Conservation (phyloP, 2,113 vertebrate genomes). For the Nanorana parkeri region DNA sequence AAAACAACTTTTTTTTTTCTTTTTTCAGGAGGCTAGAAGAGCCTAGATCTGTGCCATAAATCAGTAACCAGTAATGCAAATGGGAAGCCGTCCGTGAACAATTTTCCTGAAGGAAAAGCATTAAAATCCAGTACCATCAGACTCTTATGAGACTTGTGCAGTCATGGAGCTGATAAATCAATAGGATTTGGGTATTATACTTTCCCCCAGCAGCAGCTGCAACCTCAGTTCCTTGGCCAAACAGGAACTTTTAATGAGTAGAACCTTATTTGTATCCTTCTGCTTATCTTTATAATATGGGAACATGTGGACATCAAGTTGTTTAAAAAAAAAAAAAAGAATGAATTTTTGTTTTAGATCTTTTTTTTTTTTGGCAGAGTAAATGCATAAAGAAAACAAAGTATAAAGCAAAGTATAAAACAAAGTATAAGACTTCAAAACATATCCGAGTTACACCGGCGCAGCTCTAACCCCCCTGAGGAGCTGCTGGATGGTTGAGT, state of each 20-base stretch:
- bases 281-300: neutral
- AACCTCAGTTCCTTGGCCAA: neutral
- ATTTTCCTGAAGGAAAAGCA: slow-evolving; percentile 35
- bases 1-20: slow-evolving; percentile 18
- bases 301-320: neutral
- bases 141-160: slow-evolving; percentile 11
- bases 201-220: neutral
- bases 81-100: slow-evolving; percentile 31
- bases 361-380: no score
- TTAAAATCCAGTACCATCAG: slow-evolving; percentile 14
- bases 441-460: no score
- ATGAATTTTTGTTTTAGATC: no score
- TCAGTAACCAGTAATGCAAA: slow-evolving; percentile 40
- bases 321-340: neutral
- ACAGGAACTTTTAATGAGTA: slow-evolving; percentile 2
- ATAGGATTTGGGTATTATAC: slow-evolving; percentile 34
- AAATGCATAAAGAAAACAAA: no score
- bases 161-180: slow-evolving; percentile 32
- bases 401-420: no score
- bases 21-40: neutral
- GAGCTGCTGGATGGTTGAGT: no score
- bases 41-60: neutral
- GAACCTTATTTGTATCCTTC: neutral
- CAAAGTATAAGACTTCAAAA: no score
- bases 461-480: no score